Percentiles rank a stretch among this genome's conserved stretches.
Evolutionary conservation across 1,140 invertebrate genomes (phyloP).

Genomic region (Saccostrea cuccullata): DNA sequence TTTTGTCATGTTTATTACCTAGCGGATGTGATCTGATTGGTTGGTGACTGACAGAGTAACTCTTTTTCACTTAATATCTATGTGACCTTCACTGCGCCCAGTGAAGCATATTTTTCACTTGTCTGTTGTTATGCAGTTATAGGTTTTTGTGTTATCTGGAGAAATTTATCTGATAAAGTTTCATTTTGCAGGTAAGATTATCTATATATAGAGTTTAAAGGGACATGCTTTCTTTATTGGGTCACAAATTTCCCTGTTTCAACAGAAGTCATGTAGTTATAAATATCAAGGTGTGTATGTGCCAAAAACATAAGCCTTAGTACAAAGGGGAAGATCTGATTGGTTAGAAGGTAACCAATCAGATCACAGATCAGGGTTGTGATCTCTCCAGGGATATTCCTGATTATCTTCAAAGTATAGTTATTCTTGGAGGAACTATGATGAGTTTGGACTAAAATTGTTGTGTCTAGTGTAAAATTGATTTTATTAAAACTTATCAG

Average conservation of each 20-base stretch:
- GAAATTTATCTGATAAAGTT: neutral
- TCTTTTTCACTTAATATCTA: neutral
- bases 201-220: constrained; percentile 9
- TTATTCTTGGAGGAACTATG: constrained; percentile 33
- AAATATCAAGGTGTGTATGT: constrained; percentile 23
- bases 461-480: neutral
- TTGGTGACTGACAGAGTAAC: neutral
- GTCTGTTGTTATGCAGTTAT: neutral
- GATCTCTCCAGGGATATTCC: constrained; percentile 6
- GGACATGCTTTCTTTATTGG: neutral
- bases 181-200: neutral
- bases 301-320: constrained; percentile 17
- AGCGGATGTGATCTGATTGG: constrained; percentile 3
- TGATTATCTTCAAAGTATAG: constrained; percentile 9
- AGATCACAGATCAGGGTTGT: constrained; percentile 9
- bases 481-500: neutral
- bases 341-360: neutral
- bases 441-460: constrained; percentile 9
- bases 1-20: neutral
- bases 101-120: constrained; percentile 2
- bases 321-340: constrained; percentile 7
- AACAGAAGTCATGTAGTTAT: constrained; percentile 21
- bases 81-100: neutral
- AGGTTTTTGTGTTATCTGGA: neutral
- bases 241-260: constrained; percentile 14